Evolutionary conservation across 2,113 vertebrate species (phyloP).

Genomic region (Felis chaus): DNA sequence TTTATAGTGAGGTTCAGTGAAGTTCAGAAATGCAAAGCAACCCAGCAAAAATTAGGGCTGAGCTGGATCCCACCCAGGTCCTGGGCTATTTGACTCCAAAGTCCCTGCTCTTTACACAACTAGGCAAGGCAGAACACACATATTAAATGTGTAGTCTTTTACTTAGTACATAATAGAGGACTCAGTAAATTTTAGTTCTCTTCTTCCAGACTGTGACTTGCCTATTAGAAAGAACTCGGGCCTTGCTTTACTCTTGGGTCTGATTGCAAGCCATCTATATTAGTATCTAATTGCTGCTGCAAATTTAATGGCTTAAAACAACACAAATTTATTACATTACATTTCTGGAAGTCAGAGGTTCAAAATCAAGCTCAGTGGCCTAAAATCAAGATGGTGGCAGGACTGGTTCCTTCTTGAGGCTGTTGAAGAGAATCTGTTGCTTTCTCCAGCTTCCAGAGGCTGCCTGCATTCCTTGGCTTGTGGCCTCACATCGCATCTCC

Average conservation of each 20-base stretch:
- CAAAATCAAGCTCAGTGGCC: not conserved
- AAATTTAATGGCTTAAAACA: not conserved
- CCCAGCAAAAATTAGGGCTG: not conserved
- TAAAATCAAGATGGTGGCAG: not conserved
- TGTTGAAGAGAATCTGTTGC: not conserved
- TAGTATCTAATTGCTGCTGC: not conserved
- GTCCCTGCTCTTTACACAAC: not conserved
- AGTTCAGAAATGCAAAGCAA: not conserved
- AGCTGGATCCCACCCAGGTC: not conserved
- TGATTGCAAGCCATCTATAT: not conserved
- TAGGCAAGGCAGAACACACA: not conserved
- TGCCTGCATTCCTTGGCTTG: not conserved
- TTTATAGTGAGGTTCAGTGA: not conserved
- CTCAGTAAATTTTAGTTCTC: not conserved
- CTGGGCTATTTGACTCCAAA: not conserved
- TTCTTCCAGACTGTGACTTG: not conserved
- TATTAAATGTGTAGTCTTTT: not conserved
- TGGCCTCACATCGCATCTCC: not conserved
- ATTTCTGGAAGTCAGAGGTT: not conserved
- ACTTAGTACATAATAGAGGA: not conserved
- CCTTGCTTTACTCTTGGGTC: not conserved
- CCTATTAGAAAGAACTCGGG: not conserved
- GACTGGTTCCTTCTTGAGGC: not conserved
- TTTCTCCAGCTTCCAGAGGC: not conserved
- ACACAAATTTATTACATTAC: not conserved